Evolutionary conservation across 2,888 invertebrate species (phyloP).

Genomic region (Synanthedon vespiformis): DNA sequence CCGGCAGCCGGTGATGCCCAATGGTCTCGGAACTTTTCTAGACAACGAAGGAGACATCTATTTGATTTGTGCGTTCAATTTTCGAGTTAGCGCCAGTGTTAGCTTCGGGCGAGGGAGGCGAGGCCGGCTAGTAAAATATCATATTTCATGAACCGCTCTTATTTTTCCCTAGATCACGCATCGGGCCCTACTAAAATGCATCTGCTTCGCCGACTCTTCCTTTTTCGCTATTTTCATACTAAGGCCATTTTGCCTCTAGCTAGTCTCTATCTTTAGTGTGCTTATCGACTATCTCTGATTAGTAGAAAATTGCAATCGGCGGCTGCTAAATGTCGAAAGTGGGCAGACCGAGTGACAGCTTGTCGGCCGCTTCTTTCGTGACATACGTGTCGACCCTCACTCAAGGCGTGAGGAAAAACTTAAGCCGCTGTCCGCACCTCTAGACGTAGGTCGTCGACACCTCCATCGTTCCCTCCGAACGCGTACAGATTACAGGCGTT

Average conservation of each 20-base stretch:
- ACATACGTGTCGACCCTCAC: conserved; percentile 5
- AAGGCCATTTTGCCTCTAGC: no score
- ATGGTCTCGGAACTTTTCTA: not conserved
- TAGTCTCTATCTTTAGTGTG: no score
- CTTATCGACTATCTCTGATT: no score
- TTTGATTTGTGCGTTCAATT: conserved; percentile 43
- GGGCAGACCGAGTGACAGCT: not conserved
- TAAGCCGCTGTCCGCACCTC: conserved; percentile 8
- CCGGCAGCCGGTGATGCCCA: no score
- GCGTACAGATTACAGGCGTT: not conserved
- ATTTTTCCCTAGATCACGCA: conserved; percentile 31
- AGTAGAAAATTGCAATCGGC: no score
- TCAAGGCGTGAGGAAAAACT: conserved; percentile 4
- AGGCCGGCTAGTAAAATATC: conserved; percentile 9
- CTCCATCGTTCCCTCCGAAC: not conserved
- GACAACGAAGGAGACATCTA: conserved; percentile 18
- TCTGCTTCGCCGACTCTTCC: conserved; percentile 17
- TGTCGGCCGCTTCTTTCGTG: conserved; percentile 4
- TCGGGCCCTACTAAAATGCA: conserved; percentile 33
- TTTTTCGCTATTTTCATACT: not conserved
- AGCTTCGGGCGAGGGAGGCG: no score
- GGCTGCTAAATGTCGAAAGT: no score
- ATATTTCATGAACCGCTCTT: conserved; percentile 14
- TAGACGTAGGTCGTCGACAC: conserved; percentile 1
- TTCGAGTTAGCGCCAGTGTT: conserved; percentile 11